Percentiles rank a stretch among this genome's conserved stretches.
Evolutionary conservation across 2,888 invertebrate genomes (phyloP).

Genomic region (Dascillus cervinus): DNA sequence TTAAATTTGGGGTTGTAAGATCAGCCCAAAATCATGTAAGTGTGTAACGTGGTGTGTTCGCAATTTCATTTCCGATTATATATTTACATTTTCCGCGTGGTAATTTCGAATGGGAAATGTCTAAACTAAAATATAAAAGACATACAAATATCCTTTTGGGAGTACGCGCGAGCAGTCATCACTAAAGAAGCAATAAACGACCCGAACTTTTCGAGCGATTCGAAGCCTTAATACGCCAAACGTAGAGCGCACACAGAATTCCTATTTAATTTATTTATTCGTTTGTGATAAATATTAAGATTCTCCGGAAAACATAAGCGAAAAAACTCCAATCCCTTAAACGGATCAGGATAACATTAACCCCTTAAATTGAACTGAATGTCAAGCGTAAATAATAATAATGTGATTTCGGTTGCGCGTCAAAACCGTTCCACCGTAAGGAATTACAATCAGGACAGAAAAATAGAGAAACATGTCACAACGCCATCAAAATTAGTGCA

Average conservation of each 20-base stretch:
- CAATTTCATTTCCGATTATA: constrained; percentile 25
- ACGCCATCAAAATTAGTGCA: constrained; percentile 45
- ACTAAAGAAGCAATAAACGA: constrained; percentile 21
- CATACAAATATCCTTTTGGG: constrained; percentile 23
- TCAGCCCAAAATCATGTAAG: no score
- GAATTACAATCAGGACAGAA: constrained; percentile 42
- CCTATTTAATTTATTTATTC: constrained; percentile 20
- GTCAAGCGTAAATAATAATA: constrained; percentile 40
- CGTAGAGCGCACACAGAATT: no score
- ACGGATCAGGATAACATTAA: constrained; percentile 27
- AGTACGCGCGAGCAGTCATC: constrained; percentile 21
- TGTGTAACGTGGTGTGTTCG: no score
- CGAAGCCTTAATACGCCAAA: no score
- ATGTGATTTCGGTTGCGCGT: constrained; percentile 34
- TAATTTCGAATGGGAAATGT: constrained; percentile 23
- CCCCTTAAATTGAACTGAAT: constrained; percentile 27
- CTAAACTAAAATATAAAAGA: constrained; percentile 29
- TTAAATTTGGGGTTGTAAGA: no score
- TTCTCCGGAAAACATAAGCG: constrained; percentile 12
- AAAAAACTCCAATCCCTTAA: constrained; percentile 13
- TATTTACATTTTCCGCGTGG: constrained; percentile 30
- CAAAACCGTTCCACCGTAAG: constrained; percentile 32
- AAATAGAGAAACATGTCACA: constrained; percentile 42
- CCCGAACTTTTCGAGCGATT: no score
- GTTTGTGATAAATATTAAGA: constrained; percentile 21